A percentile compares a stretch with the other conserved stretches of the same genome.
Conservation (phyloP, 2,797 vertebrate genomes). For the Carduelis carduelis region DNA sequence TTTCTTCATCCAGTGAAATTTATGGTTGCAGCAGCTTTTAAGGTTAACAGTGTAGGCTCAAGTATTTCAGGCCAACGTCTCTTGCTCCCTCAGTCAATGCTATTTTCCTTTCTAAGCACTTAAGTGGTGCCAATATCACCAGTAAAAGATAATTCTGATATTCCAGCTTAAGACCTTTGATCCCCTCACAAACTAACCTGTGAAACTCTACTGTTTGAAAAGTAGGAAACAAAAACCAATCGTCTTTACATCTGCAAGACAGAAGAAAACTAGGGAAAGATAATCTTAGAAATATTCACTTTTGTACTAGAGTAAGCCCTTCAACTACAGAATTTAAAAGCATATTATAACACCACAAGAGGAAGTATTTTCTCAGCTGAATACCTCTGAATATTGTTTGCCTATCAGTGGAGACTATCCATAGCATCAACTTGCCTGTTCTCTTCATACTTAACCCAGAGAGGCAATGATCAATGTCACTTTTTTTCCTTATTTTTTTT, state of each 20-base stretch:
- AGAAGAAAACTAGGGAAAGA: not conserved
- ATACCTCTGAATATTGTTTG: not conserved
- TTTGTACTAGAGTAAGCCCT: not conserved
- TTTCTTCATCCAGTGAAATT: not conserved
- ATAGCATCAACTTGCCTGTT: not conserved
- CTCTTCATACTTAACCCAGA: not conserved
- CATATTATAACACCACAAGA: not conserved
- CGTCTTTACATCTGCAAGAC: not conserved
- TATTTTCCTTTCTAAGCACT: not conserved
- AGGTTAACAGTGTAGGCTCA: not conserved
- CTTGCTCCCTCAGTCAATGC: not conserved
- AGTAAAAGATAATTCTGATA: not conserved
- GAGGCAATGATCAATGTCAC: not conserved
- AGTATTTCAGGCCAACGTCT: not conserved
- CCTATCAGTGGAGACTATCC: not conserved
- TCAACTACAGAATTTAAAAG: not conserved
- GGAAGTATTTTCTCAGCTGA: not conserved
- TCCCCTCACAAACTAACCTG: not conserved
- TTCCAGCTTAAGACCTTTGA: not conserved
- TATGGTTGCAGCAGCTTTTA: not conserved
- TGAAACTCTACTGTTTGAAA: not conserved
- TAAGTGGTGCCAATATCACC: not conserved
- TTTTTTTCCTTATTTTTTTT: not conserved
- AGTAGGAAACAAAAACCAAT: not conserved
- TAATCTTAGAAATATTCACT: not conserved